Percentiles rank a stretch among this genome's conserved stretches.
phyloP scores from a whole-genome alignment of 1,140 invertebrate genomes.

The Spodoptera frugiperda region DNA sequence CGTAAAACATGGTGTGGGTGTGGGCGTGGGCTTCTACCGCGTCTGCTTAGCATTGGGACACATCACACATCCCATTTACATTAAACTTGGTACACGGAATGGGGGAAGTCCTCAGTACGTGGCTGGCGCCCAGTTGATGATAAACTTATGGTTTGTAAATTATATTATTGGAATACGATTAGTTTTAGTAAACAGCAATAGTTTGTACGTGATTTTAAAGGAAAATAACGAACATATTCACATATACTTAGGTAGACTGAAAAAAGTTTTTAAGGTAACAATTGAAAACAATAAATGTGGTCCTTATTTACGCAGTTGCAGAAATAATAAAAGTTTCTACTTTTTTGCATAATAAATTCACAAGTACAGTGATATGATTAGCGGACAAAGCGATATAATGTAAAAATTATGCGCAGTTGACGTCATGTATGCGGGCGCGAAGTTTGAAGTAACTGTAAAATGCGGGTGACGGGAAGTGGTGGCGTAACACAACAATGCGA shows the following conservation, averaged over 20 bases:
- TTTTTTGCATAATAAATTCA: neutral
- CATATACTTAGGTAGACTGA: too few relatives aligned
- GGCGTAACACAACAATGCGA: conserved; percentile 37
- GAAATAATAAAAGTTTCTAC: neutral
- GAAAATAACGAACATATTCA: too few relatives aligned
- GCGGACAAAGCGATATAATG: neutral
- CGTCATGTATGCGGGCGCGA: conserved; percentile 16
- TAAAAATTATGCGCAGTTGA: conserved; percentile 19
- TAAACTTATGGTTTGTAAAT: too few relatives aligned
- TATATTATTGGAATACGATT: too few relatives aligned
- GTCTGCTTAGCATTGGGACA: neutral
- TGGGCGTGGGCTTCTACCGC: neutral
- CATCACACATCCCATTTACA: neutral
- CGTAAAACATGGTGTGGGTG: neutral
- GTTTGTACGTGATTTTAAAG: too few relatives aligned
- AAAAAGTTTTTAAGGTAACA: neutral
- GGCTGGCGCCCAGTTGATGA: too few relatives aligned
- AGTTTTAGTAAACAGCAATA: too few relatives aligned
- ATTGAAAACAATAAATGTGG: neutral
- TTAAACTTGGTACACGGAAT: neutral
- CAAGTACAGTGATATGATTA: neutral
- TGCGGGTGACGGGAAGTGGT: conserved; percentile 51
- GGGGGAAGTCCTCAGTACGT: neutral
- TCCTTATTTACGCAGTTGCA: neutral
- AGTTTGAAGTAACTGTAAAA: conserved; percentile 35